Conservation (phyloP, 2,888 invertebrate genomes). For the Heteromyza rotundicornis region DNA sequence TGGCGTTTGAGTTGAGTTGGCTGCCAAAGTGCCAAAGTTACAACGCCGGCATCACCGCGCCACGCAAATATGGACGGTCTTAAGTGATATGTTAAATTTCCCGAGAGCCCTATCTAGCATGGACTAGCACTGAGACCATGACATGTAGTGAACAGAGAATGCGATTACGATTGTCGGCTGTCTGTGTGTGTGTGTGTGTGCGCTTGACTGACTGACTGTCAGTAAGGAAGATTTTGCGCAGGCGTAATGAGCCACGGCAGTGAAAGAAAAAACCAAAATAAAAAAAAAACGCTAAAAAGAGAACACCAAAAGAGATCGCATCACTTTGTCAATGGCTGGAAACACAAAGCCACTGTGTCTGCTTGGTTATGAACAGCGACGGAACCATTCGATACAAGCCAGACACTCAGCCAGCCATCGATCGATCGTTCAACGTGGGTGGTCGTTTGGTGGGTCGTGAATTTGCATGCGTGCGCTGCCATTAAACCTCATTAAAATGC, state of each 20-base stretch:
- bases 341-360: background rate
- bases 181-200: conserved; percentile 7
- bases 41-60: too few species aligned
- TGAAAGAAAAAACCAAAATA: background rate
- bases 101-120: too few species aligned
- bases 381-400: background rate
- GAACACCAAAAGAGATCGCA: too few species aligned
- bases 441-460: background rate
- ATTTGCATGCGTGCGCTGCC: background rate
- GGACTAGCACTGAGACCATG: too few species aligned
- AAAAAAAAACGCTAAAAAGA: background rate
- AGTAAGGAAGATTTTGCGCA: conserved; percentile 41
- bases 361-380: background rate
- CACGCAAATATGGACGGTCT: background rate
- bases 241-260: conserved; percentile 50
- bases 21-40: too few species aligned
- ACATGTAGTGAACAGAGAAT: too few species aligned
- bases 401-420: too few species aligned
- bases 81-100: background rate
- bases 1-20: too few species aligned
- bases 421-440: background rate
- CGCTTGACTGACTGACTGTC: conserved; percentile 12
- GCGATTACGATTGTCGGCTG: too few species aligned
- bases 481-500: background rate
- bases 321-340: background rate